Percentiles rank a stretch among this genome's conserved stretches.
These are phyloP conservation scores for Oedothorax gibbosus DNA, from an alignment of 1,140 invertebrate genomes.

Conservation along the genomic window DNA sequence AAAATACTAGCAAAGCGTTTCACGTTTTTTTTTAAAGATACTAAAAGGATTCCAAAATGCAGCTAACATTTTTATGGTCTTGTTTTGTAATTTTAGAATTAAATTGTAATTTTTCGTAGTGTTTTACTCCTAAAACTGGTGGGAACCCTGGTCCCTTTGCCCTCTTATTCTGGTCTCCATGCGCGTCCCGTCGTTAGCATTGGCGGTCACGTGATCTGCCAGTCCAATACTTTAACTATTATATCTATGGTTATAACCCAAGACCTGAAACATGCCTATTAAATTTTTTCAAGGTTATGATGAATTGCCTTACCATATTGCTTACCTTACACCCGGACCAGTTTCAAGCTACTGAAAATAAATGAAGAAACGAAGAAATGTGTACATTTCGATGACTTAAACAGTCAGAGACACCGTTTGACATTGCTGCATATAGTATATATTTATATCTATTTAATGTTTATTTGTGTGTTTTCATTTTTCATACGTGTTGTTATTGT, in stretches of 20 bases:
- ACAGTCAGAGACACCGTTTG: background rate
- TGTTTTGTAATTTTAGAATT: too few relatives aligned
- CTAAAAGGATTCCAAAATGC: too few relatives aligned
- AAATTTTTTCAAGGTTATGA: conserved; percentile 39
- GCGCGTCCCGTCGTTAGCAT: too few relatives aligned
- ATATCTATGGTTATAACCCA: background rate
- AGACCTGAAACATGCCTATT: background rate
- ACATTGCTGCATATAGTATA: background rate
- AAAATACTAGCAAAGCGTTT: too few relatives aligned
- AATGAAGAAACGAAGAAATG: background rate
- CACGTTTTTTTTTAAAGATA: too few relatives aligned
- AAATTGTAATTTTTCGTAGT: too few relatives aligned
- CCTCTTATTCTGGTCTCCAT: too few relatives aligned
- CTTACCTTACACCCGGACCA: conserved; percentile 14
- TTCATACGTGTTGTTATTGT: background rate
- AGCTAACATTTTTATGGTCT: too few relatives aligned
- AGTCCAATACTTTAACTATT: too few relatives aligned
- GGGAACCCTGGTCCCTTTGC: too few relatives aligned
- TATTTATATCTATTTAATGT: conserved; percentile 12
- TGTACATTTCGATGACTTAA: background rate
- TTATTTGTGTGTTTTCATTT: background rate
- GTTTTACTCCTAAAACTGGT: too few relatives aligned
- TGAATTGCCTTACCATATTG: conserved; percentile 13
- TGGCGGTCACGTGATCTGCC: too few relatives aligned
- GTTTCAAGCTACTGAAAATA: conserved; percentile 12